phyloP scores from a whole-genome alignment of 2,797 vertebrate genomes.

The Nannoperca obscura region DNA sequence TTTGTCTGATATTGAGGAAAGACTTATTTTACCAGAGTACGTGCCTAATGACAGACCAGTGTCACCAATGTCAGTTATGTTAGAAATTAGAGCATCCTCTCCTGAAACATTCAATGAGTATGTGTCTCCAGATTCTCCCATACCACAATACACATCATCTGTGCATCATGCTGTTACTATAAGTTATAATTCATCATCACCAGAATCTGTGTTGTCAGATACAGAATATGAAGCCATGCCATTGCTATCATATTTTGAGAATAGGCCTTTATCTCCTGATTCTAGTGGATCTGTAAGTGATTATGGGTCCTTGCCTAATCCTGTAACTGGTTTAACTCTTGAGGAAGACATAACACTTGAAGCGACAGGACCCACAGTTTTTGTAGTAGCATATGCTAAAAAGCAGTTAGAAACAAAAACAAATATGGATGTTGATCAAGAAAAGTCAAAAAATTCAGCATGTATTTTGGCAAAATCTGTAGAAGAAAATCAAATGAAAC shows the following conservation, averaged over 20 bases:
- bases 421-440: neutral
- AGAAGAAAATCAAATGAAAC: neutral
- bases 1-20: constrained; percentile 50
- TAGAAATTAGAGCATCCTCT: constrained; percentile 28
- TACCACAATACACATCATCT: constrained; percentile 30
- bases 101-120: constrained; percentile 39
- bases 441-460: neutral
- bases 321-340: neutral
- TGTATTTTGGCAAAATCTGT: neutral
- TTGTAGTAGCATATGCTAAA: constrained; percentile 1
- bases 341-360: neutral
- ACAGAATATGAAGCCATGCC: constrained; percentile 29
- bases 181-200: constrained; percentile 50
- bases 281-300: constrained; percentile 30
- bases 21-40: constrained; percentile 33
- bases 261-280: constrained; percentile 40
- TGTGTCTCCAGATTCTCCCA: constrained; percentile 55
- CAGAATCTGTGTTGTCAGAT: constrained; percentile 65
- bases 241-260: constrained; percentile 36
- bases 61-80: constrained; percentile 22
- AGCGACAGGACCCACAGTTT: neutral
- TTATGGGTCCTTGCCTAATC: constrained; percentile 1
- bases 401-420: constrained; percentile 13
- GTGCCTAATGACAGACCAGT: constrained; percentile 24
- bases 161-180: constrained; percentile 27